phyloP scores from a whole-genome alignment of 2,888 invertebrate species.

The Hymenopus coronatus region DNA sequence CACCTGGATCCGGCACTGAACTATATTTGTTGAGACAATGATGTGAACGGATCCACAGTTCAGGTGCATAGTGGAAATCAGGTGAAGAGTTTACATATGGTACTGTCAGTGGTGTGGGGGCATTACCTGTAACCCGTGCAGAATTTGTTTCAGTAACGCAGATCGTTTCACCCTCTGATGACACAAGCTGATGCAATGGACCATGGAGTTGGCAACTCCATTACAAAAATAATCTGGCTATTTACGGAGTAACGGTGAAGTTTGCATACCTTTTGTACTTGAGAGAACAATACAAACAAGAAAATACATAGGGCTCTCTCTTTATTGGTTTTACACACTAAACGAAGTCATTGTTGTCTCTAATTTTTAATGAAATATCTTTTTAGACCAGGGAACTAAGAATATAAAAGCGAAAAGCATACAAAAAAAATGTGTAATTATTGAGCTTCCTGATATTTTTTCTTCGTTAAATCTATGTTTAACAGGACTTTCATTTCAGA shows the following conservation, averaged over 20 bases:
- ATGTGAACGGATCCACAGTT: background rate
- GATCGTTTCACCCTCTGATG: background rate
- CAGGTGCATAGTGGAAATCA: conserved; percentile 31
- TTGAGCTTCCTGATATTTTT: no score
- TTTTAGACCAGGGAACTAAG: background rate
- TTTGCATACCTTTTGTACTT: background rate
- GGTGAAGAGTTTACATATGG: conserved; percentile 32
- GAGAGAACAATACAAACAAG: background rate
- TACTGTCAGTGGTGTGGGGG: background rate
- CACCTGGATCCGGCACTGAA: conserved; percentile 23
- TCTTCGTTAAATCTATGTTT: no score
- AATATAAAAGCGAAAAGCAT: background rate
- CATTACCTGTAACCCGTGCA: background rate
- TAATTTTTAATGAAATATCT: background rate
- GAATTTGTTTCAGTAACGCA: background rate
- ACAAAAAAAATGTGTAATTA: no score
- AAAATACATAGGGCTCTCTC: background rate
- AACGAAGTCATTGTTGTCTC: background rate
- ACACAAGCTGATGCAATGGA: background rate
- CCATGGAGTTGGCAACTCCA: background rate
- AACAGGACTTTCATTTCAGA: no score
- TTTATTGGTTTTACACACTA: background rate
- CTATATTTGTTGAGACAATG: background rate
- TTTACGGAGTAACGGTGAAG: background rate
- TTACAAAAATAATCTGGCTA: background rate